Percentiles rank a stretch among this genome's conserved stretches.
Conservation (phyloP, 2,888 invertebrate genomes). For the Autographa gamma region DNA sequence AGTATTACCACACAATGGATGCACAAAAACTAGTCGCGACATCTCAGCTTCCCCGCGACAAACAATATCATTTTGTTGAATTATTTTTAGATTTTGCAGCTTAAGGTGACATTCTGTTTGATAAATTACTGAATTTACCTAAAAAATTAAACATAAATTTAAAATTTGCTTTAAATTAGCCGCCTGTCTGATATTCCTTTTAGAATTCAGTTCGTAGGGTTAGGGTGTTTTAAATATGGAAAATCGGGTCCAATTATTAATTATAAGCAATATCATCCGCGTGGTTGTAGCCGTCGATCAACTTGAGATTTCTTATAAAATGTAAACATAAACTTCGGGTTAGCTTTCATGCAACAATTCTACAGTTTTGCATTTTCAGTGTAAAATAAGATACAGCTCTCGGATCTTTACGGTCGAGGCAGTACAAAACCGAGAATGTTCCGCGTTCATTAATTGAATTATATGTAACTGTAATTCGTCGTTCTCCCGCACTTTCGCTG, state of each 20-base stretch:
- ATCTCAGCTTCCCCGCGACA: slow-evolving; percentile 11
- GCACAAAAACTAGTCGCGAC: slow-evolving; percentile 58
- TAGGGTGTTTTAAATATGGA: too few species aligned
- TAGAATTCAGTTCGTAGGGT: too few species aligned
- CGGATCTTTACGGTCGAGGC: not conserved
- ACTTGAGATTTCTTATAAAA: too few species aligned
- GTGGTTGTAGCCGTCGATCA: too few species aligned
- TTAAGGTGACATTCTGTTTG: not conserved
- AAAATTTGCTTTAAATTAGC: too few species aligned
- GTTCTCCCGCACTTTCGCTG: slow-evolving; percentile 46
- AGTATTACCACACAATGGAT: slow-evolving; percentile 63
- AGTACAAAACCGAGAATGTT: slow-evolving; percentile 30
- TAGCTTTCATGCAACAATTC: not conserved
- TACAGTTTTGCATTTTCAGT: not conserved
- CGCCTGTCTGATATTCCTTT: too few species aligned
- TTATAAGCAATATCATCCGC: too few species aligned
- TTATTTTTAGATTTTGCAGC: slow-evolving; percentile 31
- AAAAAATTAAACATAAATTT: too few species aligned
- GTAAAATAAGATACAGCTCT: not conserved
- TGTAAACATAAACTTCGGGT: too few species aligned
- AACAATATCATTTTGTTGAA: slow-evolving; percentile 33
- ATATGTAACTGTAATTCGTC: slow-evolving; percentile 34
- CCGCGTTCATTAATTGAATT: slow-evolving; percentile 43
- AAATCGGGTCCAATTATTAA: too few species aligned
- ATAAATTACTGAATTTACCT: not conserved